These are phyloP conservation scores for Aepyceros melampus DNA, from an alignment of 2,113 vertebrate genomes.

Conservation along the genomic window DNA sequence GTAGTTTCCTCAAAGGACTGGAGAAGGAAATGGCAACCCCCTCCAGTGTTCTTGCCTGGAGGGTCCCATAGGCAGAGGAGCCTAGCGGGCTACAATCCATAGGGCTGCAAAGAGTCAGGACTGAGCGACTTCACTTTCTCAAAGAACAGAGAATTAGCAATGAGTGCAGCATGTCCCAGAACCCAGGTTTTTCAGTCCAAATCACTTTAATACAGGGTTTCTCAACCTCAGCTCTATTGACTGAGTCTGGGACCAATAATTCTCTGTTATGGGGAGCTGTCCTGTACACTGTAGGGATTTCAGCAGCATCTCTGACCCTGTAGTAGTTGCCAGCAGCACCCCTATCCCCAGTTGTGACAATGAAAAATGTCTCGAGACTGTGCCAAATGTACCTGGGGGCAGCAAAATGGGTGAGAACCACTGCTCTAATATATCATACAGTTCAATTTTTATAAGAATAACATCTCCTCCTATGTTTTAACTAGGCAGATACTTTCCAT, in stretches of 20 bases:
- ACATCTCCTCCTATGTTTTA: neutral
- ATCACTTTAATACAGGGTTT: neutral
- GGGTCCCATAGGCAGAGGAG: neutral
- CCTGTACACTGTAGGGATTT: neutral
- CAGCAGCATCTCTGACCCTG: neutral
- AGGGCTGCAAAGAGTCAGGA: neutral
- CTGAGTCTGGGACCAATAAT: neutral
- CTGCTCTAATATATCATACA: neutral
- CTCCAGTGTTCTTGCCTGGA: neutral
- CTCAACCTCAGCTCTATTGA: neutral
- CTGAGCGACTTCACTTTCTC: neutral
- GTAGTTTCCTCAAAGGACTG: neutral
- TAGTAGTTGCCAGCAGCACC: neutral
- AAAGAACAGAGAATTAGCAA: neutral
- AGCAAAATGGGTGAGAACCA: neutral
- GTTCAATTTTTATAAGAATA: neutral
- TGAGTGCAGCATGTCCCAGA: neutral
- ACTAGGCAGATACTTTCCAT: neutral
- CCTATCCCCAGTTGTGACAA: neutral
- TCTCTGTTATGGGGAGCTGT: neutral
- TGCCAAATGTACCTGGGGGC: neutral
- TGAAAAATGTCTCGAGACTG: neutral
- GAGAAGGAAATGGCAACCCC: neutral
- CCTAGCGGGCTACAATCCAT: neutral
- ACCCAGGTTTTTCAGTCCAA: neutral